Evolutionary conservation across 2,888 invertebrate genomes (phyloP).

Genomic region (Dinocampus coccinellae): DNA sequence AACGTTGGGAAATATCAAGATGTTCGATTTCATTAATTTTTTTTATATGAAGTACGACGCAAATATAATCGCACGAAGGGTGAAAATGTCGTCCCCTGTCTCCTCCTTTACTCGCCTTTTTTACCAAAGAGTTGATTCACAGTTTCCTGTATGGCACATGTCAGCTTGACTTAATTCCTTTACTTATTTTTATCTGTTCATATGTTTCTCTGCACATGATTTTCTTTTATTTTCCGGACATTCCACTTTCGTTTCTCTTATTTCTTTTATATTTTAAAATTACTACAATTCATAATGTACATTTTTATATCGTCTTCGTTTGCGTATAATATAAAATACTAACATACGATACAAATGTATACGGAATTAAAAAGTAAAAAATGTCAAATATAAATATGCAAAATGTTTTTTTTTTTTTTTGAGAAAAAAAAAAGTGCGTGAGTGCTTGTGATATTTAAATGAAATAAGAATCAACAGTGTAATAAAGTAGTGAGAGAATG

Average conservation of each 20-base stretch:
- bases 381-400: not conserved
- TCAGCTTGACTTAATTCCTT: not conserved
- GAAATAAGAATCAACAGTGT: constrained; percentile 4
- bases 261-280: no score
- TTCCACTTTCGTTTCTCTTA: not conserved
- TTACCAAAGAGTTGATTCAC: constrained; percentile 57
- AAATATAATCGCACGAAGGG: not conserved
- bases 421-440: not conserved
- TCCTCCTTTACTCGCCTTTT: no score
- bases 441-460: not conserved
- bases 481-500: constrained; percentile 1
- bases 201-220: constrained; percentile 4
- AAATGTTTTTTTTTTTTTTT: no score
- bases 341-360: not conserved
- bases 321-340: not conserved
- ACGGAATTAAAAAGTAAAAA: constrained; percentile 3
- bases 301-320: not conserved
- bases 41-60: not conserved
- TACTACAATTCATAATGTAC: not conserved
- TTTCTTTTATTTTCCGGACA: constrained; percentile 31
- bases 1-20: no score
- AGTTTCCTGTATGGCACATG: constrained; percentile 55
- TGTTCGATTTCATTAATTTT: no score
- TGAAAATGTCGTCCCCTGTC: no score
- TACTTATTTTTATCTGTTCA: constrained; percentile 3